Conservation (phyloP, 2,888 invertebrate genomes). For the Erebia palarica region DNA sequence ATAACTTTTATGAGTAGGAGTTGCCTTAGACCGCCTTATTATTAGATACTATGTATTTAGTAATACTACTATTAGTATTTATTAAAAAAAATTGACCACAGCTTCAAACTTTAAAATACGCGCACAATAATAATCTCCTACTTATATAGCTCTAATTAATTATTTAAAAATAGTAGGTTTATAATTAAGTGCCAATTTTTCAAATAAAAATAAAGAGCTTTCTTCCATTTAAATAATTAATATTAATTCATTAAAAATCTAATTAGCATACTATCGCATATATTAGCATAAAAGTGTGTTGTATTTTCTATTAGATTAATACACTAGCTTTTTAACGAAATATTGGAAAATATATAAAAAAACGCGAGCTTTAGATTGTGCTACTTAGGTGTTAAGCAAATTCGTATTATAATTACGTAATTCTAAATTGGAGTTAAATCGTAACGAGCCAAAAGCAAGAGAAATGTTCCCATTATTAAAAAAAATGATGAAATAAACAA, state of each 20-base stretch:
- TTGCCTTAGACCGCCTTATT: slow-evolving; percentile 16
- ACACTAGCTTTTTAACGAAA: slow-evolving; percentile 42
- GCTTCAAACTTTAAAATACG: background rate
- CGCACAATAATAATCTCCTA: background rate
- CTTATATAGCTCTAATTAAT: background rate
- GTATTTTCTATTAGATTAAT: no score
- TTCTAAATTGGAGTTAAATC: slow-evolving; percentile 30
- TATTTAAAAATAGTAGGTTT: background rate
- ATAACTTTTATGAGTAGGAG: background rate
- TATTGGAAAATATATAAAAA: slow-evolving; percentile 40
- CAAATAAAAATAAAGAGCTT: background rate
- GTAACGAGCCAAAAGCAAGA: slow-evolving; percentile 56
- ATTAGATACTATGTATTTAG: background rate
- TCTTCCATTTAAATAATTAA: background rate
- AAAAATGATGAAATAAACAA: no score
- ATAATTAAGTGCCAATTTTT: slow-evolving; percentile 1
- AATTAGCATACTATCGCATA: background rate
- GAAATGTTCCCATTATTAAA: background rate
- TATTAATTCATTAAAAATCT: background rate
- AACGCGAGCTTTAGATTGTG: slow-evolving; percentile 37
- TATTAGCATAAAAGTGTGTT: no score
- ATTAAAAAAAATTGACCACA: background rate
- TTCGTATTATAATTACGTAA: slow-evolving; percentile 30
- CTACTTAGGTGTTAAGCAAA: slow-evolving; percentile 54
- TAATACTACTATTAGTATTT: slow-evolving; percentile 4